Base-by-base conservation (phyloP, 2,797 vertebrate species). In the Pseudocheirus occidentalis region DNA sequence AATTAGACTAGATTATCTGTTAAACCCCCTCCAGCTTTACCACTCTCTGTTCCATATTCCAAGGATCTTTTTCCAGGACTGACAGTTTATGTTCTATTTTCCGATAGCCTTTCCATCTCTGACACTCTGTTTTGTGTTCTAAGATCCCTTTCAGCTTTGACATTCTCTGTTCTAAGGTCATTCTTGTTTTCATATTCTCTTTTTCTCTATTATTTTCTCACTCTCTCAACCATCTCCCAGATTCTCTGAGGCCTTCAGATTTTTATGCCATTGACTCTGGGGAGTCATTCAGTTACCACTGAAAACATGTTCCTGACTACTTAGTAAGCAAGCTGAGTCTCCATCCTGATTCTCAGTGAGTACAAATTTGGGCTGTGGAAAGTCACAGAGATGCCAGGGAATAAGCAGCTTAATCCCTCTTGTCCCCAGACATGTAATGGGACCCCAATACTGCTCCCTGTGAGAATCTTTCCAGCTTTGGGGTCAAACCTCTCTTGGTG, bases 291-390 rank as follows among this genome's bases (percentile, higher is more conserved):
- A 87, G 40, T 87, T 87, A 50, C 73, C 24, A 27, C 7, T 50
- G 73, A 46, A 87, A 87, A 87, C 73, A 87, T 50, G 24, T 46
- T 87, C 73, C 40, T 46, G 40, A 50, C 73, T 87, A 87, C 40
- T 87, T 87, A 87, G 73, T 87, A 87, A 87, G 73, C 73, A 87
- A 87, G 73, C 73, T 46, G 73, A 87, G 73, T 87, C 40, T 87
- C 21, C 21, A 50, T 27, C 40, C 73, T 87, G 21, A 50, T 87
- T 87, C 21, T 50, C 40, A 50, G 40, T 87, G 73, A 50, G 40
- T 50, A 50, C 40, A 87, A 50, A 46, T 87, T 87, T 87, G 73
- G 40, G 24, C 10, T 11, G 40, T 50, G 24, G 73, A 27, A 87
- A 87, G 73, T 87, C 73, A 27, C 73, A 87, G 73, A 87, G 40